These are phyloP conservation scores for Alsophila aescularia DNA, from an alignment of 2,888 invertebrate species.

Conservation along the genomic window DNA sequence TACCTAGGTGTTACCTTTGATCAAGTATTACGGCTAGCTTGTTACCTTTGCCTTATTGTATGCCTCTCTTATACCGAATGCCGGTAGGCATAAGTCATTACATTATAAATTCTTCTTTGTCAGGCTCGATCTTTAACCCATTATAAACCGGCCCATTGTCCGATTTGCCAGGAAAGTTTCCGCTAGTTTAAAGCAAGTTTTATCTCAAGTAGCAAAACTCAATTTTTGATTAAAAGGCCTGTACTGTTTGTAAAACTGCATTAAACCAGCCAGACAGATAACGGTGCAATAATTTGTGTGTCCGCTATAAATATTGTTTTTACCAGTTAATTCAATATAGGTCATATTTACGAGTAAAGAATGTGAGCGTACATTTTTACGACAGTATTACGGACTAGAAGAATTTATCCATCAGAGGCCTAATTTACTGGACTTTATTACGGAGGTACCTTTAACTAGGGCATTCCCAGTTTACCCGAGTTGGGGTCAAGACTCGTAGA, in stretches of 20 bases:
- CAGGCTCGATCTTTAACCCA: too few relatives aligned
- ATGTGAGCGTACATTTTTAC: slow-evolving; percentile 27
- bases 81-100: too few relatives aligned
- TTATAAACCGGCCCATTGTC: too few relatives aligned
- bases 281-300: slow-evolving; percentile 9
- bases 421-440: slow-evolving; percentile 32
- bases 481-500: slow-evolving; percentile 29
- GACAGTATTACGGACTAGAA: slow-evolving; percentile 24
- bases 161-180: too few relatives aligned
- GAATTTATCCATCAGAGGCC: slow-evolving; percentile 30
- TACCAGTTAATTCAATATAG: slow-evolving; percentile 1
- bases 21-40: too few relatives aligned
- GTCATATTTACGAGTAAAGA: slow-evolving; percentile 14
- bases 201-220: too few relatives aligned
- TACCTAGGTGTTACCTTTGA: too few relatives aligned
- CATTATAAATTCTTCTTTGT: too few relatives aligned
- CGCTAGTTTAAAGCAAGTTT: too few relatives aligned
- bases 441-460: slow-evolving; percentile 32
- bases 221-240: neutral
- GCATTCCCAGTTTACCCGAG: slow-evolving; percentile 31
- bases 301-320: slow-evolving; percentile 17
- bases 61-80: too few relatives aligned
- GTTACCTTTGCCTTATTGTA: too few relatives aligned
- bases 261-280: neutral
- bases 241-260: neutral